Conservation (phyloP, 2,113 vertebrate genomes). For the Neomonachus schauinslandi region DNA sequence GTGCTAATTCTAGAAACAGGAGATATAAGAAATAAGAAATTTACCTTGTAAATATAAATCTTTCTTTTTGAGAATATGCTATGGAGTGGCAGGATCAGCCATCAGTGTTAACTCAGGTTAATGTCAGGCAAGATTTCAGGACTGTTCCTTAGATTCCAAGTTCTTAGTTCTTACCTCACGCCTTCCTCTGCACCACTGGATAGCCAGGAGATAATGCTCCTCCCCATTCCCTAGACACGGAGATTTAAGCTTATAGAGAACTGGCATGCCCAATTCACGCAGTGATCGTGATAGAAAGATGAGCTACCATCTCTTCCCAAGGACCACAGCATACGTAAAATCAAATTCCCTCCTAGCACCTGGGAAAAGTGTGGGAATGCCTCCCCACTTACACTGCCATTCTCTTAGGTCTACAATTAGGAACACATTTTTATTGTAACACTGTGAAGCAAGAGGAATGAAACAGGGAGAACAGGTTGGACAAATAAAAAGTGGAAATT, state of each 20-base stretch:
- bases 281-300: background rate
- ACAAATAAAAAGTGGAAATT: conserved; percentile 48
- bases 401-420: background rate
- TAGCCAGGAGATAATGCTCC: background rate
- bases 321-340: background rate
- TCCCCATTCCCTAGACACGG: background rate
- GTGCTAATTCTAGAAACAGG: background rate
- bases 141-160: background rate
- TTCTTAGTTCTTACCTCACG: background rate
- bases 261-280: background rate
- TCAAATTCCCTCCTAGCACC: background rate
- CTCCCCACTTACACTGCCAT: background rate
- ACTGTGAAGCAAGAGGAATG: conserved; percentile 4
- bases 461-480: conserved; percentile 60
- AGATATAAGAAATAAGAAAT: background rate
- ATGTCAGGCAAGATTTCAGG: background rate
- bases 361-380: background rate
- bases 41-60: conserved; percentile 8
- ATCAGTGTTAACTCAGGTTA: background rate
- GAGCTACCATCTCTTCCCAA: background rate
- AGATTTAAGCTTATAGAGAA: background rate
- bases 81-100: background rate
- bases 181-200: background rate
- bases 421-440: background rate
- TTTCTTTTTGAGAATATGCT: background rate